Evolutionary conservation across 2,797 vertebrate species (phyloP).

Genomic region (Halcyon smyrnensis): DNA sequence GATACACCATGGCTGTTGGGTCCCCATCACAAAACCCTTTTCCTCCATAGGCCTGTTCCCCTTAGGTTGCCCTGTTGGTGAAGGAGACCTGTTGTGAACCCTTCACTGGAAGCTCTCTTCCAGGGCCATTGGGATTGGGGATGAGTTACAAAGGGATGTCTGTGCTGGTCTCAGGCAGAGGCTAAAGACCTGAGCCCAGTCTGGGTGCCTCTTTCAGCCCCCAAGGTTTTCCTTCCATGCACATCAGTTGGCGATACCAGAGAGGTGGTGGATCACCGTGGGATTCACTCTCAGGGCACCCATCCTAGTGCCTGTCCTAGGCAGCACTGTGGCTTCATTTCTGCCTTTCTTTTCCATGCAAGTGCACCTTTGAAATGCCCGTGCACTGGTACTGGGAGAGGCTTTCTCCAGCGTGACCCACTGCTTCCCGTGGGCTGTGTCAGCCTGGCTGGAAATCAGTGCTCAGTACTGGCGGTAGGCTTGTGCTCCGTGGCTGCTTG

Average conservation of each 20-base stretch:
- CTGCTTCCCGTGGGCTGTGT: not conserved
- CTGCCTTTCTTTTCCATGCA: not conserved
- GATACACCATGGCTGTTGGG: accelerated
- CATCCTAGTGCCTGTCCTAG: not conserved
- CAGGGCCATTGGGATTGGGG: not conserved
- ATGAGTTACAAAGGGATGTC: not conserved
- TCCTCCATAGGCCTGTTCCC: not conserved
- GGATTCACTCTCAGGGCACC: not conserved
- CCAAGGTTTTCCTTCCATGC: accelerated
- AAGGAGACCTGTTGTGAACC: not conserved
- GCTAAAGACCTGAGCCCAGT: not conserved
- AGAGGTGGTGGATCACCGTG: not conserved
- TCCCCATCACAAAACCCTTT: not conserved
- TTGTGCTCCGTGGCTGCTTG: not conserved
- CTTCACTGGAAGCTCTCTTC: not conserved
- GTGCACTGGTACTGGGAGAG: accelerated
- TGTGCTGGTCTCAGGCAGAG: accelerated
- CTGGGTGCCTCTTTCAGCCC: not conserved
- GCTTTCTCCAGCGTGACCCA: not conserved
- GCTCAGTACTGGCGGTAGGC: not conserved
- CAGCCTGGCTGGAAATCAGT: conserved; percentile 27
- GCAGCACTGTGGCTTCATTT: not conserved
- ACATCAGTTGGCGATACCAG: accelerated
- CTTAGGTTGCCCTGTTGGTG: not conserved
- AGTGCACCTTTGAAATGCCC: not conserved